Conservation (phyloP, 1,140 invertebrate genomes). For the Propsilocerus akamusi region DNA sequence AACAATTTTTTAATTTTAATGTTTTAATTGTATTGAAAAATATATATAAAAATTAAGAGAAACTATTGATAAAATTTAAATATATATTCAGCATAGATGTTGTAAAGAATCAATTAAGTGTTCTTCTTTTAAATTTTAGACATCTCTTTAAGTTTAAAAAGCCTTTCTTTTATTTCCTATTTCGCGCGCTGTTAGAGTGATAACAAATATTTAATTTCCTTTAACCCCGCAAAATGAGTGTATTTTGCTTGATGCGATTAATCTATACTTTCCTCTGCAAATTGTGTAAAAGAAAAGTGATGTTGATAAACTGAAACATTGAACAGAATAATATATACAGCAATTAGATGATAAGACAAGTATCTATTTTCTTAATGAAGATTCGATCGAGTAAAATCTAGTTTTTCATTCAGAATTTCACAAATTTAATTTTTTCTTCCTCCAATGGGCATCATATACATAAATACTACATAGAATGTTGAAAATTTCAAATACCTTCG, state of each 20-base stretch:
- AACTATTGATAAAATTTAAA: too few species aligned
- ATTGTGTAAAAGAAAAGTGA: neutral
- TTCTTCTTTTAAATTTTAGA: neutral
- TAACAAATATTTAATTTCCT: neutral
- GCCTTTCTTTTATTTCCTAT: neutral
- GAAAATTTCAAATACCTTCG: too few species aligned
- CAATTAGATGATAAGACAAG: too few species aligned
- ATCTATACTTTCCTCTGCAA: neutral
- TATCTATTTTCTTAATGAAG: too few species aligned
- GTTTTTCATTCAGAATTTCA: too few species aligned
- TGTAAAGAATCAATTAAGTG: conserved; percentile 1
- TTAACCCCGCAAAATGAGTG: neutral
- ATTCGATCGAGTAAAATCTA: too few species aligned
- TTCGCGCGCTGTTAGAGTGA: neutral
- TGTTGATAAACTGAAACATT: too few species aligned
- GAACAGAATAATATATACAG: too few species aligned
- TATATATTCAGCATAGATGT: neutral
- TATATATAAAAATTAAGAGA: neutral
- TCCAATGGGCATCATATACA: too few species aligned
- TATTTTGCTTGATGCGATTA: neutral
- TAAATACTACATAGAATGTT: too few species aligned
- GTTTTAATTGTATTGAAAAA: neutral
- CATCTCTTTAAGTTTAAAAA: neutral
- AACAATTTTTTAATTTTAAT: neutral
- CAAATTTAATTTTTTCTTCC: too few species aligned